Evolutionary conservation across 1,140 invertebrate genomes (phyloP).

Genomic region (Bombus superbus): DNA sequence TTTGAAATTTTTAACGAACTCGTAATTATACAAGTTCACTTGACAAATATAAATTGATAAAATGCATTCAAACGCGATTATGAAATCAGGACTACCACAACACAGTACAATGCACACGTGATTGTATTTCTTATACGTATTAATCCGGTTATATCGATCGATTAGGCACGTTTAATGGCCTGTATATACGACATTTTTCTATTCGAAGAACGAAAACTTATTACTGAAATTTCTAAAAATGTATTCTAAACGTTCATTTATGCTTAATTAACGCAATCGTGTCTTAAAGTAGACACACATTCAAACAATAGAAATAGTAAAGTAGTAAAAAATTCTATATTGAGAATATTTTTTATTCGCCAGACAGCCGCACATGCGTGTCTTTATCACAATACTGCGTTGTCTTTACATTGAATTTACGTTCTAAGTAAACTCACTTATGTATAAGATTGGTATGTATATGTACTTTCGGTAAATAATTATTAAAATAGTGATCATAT

Average conservation of each 20-base stretch:
- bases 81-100: background rate
- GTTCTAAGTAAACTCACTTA: background rate
- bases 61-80: conserved; percentile 39
- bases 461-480: conserved; percentile 59
- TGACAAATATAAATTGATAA: conserved; percentile 16
- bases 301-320: background rate
- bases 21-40: background rate
- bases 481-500: conserved; percentile 59
- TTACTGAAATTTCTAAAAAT: background rate
- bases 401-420: conserved; percentile 30
- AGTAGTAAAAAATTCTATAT: conserved; percentile 11
- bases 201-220: background rate
- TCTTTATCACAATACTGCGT: conserved; percentile 62
- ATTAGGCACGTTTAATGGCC: conserved; percentile 16
- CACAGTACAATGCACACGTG: background rate
- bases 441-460: conserved; percentile 33
- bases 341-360: background rate
- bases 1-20: background rate
- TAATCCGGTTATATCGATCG: conserved; percentile 29
- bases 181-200: background rate
- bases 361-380: background rate
- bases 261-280: background rate
- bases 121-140: conserved; percentile 18
- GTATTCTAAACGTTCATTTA: background rate
- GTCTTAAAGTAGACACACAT: background rate